A percentile compares a stretch with the other conserved stretches of the same genome.
Evolutionary conservation across 1,140 invertebrate genomes (phyloP).

Genomic region (Diabrotica undecimpunctata): DNA sequence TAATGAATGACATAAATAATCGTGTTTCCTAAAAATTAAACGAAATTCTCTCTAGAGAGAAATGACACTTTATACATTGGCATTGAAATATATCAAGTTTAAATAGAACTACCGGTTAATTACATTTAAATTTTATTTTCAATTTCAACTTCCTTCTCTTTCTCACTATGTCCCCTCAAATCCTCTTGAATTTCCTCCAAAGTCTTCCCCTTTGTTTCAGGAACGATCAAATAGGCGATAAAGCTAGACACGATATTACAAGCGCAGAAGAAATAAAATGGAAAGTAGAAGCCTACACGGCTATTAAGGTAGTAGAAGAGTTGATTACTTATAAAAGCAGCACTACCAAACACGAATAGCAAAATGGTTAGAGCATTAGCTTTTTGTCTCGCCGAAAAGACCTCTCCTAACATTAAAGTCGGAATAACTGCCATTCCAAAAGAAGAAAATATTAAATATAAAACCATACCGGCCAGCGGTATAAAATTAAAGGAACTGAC

Average conservation of each 20-base stretch:
- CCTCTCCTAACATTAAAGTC: constrained; percentile 37
- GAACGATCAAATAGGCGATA: constrained; percentile 14
- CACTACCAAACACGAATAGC: constrained; percentile 28
- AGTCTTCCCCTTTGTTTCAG: constrained; percentile 6
- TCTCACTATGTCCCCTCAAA: too few species aligned
- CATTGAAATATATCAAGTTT: too few species aligned
- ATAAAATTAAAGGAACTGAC: constrained; percentile 36
- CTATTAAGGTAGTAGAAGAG: constrained; percentile 43
- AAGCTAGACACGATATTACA: constrained; percentile 16
- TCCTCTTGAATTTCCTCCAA: too few species aligned
- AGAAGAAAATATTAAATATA: constrained; percentile 30
- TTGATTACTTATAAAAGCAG: constrained; percentile 43
- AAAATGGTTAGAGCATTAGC: constrained; percentile 34
- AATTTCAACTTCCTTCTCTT: too few species aligned
- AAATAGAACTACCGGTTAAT: too few species aligned
- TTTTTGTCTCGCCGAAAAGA: constrained; percentile 42
- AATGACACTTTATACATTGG: too few species aligned
- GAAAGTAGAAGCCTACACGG: constrained; percentile 62
- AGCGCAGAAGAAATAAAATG: constrained; percentile 71
- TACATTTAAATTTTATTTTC: too few species aligned
- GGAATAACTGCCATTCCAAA: constrained; percentile 37
- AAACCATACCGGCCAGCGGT: constrained; percentile 36
- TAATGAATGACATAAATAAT: too few species aligned
- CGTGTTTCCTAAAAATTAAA: too few species aligned
- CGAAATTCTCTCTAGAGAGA: too few species aligned